phyloP scores from a whole-genome alignment of 2,797 vertebrate species.

The Molothrus aeneus region DNA sequence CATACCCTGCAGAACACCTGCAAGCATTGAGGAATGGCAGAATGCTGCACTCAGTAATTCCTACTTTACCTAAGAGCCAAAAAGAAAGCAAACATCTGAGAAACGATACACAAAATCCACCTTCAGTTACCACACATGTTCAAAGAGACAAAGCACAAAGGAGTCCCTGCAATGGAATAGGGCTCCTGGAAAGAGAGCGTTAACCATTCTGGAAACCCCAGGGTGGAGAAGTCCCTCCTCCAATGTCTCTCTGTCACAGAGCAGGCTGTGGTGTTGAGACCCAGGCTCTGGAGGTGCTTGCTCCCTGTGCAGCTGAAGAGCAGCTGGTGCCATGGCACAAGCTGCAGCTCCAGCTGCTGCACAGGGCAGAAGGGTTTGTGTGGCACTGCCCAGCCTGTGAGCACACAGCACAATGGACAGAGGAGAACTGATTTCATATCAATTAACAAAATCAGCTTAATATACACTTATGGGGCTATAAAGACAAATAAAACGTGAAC shows the following conservation, averaged over 20 bases:
- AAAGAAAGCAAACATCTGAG: not conserved
- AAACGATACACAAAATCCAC: not conserved
- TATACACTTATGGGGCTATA: not conserved
- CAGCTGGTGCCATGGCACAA: fast-evolving
- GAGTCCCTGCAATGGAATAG: not conserved
- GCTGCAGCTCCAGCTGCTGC: not conserved
- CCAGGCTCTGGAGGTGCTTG: fast-evolving
- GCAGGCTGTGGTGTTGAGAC: fast-evolving
- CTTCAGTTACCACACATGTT: not conserved
- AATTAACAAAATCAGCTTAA: not conserved
- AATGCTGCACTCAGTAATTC: not conserved
- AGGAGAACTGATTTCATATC: not conserved
- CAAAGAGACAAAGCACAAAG: not conserved
- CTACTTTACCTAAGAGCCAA: not conserved
- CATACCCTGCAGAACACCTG: not conserved
- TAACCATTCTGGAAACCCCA: not conserved
- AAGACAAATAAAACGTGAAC: not conserved
- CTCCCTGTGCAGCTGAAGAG: not conserved
- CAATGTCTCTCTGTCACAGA: not conserved
- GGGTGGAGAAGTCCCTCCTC: not conserved
- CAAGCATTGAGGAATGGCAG: fast-evolving
- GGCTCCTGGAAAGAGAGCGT: fast-evolving
- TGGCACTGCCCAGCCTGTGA: not conserved
- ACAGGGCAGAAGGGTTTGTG: not conserved
- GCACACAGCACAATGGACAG: not conserved